phyloP scores from a whole-genome alignment of 2,797 vertebrate species.

The Leuciscus waleckii region DNA sequence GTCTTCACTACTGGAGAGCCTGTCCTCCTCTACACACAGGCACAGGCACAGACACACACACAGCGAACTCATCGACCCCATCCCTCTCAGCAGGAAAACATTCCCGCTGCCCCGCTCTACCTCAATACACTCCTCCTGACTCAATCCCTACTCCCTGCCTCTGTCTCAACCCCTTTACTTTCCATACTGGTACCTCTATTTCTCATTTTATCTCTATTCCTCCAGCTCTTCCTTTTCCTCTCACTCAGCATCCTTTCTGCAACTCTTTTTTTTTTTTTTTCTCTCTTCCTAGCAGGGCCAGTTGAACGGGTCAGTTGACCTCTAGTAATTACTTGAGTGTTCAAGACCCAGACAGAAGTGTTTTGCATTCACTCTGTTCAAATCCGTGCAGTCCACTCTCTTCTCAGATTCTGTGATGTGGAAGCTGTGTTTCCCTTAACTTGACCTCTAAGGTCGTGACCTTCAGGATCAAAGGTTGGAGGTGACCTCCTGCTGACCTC shows the following conservation, averaged over 20 bases:
- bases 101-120: conserved; percentile 57
- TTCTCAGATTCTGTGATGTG: conserved; percentile 11
- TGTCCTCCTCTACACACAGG: conserved; percentile 61
- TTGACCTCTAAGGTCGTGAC: conserved; percentile 28
- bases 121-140: conserved; percentile 36
- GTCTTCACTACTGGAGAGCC: conserved; percentile 68
- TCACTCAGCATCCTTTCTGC: conserved; percentile 27
- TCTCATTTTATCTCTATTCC: conserved; percentile 29
- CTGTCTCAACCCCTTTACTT: conserved; percentile 54
- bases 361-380: neutral
- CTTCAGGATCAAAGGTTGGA: conserved; percentile 31
- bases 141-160: conserved; percentile 72
- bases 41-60: conserved; percentile 43
- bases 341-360: neutral
- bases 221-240: conserved; percentile 40
- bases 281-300: neutral
- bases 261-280: neutral
- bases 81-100: conserved; percentile 69
- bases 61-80: conserved; percentile 76
- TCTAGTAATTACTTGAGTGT: neutral
- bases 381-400: neutral
- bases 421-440: conserved; percentile 14
- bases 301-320: conserved; percentile 28
- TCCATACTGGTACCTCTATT: conserved; percentile 25
- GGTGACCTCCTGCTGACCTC: conserved; percentile 46